These are phyloP conservation scores for Spinibarbus caldwelli DNA, from an alignment of 2,797 vertebrate species.

Conservation along the genomic window DNA sequence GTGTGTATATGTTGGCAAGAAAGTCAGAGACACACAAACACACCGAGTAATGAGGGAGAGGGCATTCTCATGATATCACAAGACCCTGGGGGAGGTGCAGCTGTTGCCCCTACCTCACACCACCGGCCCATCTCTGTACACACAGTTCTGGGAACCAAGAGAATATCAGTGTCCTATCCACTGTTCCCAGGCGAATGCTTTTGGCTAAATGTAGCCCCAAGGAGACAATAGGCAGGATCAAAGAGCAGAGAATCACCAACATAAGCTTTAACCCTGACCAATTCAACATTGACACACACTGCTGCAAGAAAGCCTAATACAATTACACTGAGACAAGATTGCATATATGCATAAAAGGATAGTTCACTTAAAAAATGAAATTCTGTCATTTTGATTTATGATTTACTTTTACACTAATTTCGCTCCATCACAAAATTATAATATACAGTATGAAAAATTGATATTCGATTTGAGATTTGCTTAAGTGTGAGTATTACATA, in stretches of 20 bases:
- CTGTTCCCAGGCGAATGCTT: slow-evolving; percentile 35
- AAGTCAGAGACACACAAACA: slow-evolving; percentile 1
- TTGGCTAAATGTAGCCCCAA: slow-evolving; percentile 39
- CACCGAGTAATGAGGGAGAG: slow-evolving; percentile 20
- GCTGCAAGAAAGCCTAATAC: slow-evolving; percentile 34
- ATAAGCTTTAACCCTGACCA: slow-evolving; percentile 5
- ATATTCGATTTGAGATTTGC: background rate
- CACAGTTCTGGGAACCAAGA: slow-evolving; percentile 50
- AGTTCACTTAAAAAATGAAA: too few relatives aligned
- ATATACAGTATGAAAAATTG: background rate
- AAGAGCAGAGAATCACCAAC: slow-evolving; percentile 19
- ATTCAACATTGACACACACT: slow-evolving; percentile 35
- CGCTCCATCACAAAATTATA: background rate
- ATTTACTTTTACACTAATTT: too few relatives aligned
- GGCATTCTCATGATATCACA: slow-evolving; percentile 58
- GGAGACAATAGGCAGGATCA: slow-evolving; percentile 56
- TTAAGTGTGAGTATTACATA: too few relatives aligned
- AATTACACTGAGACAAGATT: slow-evolving; percentile 46
- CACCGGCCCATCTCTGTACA: slow-evolving; percentile 27
- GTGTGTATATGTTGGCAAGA: slow-evolving; percentile 13
- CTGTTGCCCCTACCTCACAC: slow-evolving; percentile 57
- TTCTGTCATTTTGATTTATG: background rate
- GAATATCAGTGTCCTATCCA: slow-evolving; percentile 42
- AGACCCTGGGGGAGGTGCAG: slow-evolving; percentile 61
- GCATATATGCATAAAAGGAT: background rate